These are phyloP conservation scores for Barbus barbus DNA, from an alignment of 2,113 vertebrate genomes.

Conservation along the genomic window DNA sequence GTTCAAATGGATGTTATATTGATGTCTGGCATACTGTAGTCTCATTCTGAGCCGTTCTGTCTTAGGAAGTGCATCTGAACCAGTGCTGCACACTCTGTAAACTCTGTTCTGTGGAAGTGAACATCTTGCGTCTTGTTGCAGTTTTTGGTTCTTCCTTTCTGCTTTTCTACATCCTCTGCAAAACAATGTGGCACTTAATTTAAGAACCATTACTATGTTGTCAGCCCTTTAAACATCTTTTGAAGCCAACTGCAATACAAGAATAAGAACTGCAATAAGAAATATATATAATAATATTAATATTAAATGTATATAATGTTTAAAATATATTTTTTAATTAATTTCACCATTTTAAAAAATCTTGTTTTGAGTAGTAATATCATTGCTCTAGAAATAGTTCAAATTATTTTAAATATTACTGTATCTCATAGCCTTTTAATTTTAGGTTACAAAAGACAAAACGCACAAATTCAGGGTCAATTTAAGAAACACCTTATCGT, in stretches of 20 bases:
- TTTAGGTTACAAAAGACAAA: background rate
- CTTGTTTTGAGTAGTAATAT: background rate
- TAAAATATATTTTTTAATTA: too few species aligned
- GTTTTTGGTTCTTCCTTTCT: background rate
- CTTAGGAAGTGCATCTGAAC: background rate
- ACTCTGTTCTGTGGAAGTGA: background rate
- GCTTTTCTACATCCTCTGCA: background rate
- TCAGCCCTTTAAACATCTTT: too few species aligned
- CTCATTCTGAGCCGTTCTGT: background rate
- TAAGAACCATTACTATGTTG: too few species aligned
- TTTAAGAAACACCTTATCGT: background rate
- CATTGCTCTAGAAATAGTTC: background rate
- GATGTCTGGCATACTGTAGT: conserved; percentile 27
- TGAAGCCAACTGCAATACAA: too few species aligned
- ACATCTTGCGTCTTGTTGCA: background rate
- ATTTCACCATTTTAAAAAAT: too few species aligned
- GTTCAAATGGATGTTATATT: conserved; percentile 33
- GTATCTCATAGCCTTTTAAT: background rate
- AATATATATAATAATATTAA: too few species aligned
- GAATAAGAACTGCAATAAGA: too few species aligned
- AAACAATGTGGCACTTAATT: background rate
- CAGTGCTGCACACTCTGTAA: background rate
- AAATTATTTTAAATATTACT: background rate
- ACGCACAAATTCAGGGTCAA: background rate
- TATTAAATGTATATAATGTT: too few species aligned